A percentile compares a stretch with the other conserved stretches of the same genome.
Evolutionary conservation across 2,888 invertebrate species (phyloP).

Genomic region (Hirtodrosophila histrioides): DNA sequence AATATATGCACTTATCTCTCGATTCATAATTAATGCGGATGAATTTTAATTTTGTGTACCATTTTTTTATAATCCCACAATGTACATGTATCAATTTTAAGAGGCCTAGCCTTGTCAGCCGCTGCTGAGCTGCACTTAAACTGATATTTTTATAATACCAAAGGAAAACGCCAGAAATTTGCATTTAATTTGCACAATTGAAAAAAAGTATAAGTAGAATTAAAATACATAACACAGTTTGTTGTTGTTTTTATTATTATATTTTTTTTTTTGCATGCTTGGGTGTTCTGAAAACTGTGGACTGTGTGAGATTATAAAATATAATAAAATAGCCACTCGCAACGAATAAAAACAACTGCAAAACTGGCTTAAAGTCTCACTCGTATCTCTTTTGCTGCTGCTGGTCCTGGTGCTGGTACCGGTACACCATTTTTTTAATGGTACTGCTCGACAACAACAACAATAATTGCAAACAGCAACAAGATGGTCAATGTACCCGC

Average conservation of each 20-base stretch:
- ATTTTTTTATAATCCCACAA: slow-evolving; percentile 36
- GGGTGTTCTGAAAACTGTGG: slow-evolving; percentile 4
- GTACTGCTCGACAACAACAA: slow-evolving; percentile 24
- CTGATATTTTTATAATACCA: slow-evolving; percentile 42
- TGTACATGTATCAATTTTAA: slow-evolving; percentile 47
- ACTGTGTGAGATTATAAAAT: slow-evolving; percentile 58
- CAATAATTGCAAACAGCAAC: slow-evolving; percentile 58
- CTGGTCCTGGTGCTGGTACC: too few species aligned
- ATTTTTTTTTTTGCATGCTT: slow-evolving; percentile 8
- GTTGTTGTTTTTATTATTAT: slow-evolving; percentile 9
- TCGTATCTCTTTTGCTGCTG: slow-evolving; percentile 4
- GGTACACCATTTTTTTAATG: slow-evolving; percentile 18
- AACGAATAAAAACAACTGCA: slow-evolving; percentile 41
- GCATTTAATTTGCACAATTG: slow-evolving; percentile 59
- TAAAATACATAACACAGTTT: slow-evolving; percentile 28
- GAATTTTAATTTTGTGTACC: slow-evolving; percentile 28
- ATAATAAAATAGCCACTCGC: slow-evolving; percentile 53
- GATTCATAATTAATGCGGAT: slow-evolving; percentile 14
- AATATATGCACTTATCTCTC: not conserved
- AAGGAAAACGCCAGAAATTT: slow-evolving; percentile 36
- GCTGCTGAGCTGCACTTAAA: slow-evolving; percentile 63
- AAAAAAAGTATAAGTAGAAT: slow-evolving; percentile 25
- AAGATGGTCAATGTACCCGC: slow-evolving; percentile 76
- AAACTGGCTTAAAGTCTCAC: slow-evolving; percentile 70
- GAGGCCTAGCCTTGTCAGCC: slow-evolving; percentile 48